Base-by-base conservation (phyloP, 1,140 invertebrate genomes). In the Camponotus floridanus region DNA sequence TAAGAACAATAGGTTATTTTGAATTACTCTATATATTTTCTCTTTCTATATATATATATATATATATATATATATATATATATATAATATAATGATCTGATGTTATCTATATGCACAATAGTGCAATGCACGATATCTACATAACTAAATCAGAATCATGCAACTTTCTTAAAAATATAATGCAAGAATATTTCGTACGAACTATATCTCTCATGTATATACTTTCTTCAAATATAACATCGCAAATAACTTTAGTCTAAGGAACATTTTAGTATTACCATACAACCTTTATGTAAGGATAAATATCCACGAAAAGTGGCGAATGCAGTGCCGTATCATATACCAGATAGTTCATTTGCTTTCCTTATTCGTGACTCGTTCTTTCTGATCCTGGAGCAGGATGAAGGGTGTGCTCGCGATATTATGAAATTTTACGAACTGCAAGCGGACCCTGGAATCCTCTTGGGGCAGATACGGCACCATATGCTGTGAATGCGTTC, bases 401-500 rank as follows among this genome's bases (percentile, higher is more conserved):
- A 81, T 61, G 80, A 78, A 71, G 86, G 45, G 48, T 59, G 74
- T 55, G 5, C 31, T 59, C 26, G 59, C 76, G 74, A 85, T 89
- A 90, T 90, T 90, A 88, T 90, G 88, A 90, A 90, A 90, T 90
- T 90, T 90, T 87, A 90, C 88, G 88, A 87, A 85, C 76, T 88
- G 85, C 87, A 87, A 80, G 83, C 85, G 51, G 26, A 51, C 13
- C 26, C 48, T 15, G 73, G 55, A 73, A 88, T 88, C 31, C 87
- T 87, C 76, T 55, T 51, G 57, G 65, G 67, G 70, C 59, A 76
- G 81, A 89, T 85, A 78, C 74, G 88, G 88, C 87, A 78, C 90
- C 92, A 92, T 88, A 76, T 93, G 92, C 87, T 78, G 76, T 86
- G 91, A 92, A 92, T 90, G 91, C 86, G 74, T 81, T 87, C 86